Percentiles rank a stretch among this genome's conserved stretches.
These are phyloP conservation scores for Plagiodera versicolora DNA, from an alignment of 2,888 invertebrate species.

Conservation along the genomic window DNA sequence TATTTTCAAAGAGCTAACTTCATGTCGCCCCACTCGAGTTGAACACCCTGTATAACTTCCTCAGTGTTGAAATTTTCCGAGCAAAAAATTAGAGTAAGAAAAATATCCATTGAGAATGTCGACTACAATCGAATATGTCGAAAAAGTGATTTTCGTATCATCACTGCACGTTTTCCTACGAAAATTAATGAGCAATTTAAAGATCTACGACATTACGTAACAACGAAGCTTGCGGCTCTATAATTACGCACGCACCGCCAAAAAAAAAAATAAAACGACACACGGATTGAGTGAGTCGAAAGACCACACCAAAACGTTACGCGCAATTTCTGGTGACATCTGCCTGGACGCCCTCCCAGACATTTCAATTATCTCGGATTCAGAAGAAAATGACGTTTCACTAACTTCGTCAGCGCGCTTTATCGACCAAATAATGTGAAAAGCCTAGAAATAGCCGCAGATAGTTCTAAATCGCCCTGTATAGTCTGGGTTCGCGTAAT, in stretches of 20 bases:
- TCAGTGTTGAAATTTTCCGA: no score
- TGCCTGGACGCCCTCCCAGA: slow-evolving; percentile 41
- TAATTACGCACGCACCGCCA: slow-evolving; percentile 12
- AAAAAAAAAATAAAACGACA: slow-evolving; percentile 15
- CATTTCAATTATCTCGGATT: slow-evolving; percentile 27
- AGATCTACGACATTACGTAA: not conserved
- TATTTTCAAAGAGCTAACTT: no score
- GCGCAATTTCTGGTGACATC: slow-evolving; percentile 45
- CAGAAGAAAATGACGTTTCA: slow-evolving; percentile 41
- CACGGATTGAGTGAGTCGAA: slow-evolving; percentile 23
- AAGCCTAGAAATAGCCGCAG: slow-evolving; percentile 3
- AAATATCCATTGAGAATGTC: no score
- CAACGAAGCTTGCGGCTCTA: not conserved
- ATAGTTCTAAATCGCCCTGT: not conserved
- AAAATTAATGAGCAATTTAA: not conserved
- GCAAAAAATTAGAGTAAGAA: no score
- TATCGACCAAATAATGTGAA: slow-evolving; percentile 18
- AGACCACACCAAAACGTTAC: slow-evolving; percentile 47
- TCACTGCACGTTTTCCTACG: not conserved
- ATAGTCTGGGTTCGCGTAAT: not conserved
- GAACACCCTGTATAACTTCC: no score
- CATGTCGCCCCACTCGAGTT: no score
- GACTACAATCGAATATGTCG: no score
- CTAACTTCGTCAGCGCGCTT: slow-evolving; percentile 26
- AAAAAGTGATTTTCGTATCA: not conserved